Evolutionary conservation across 2,797 vertebrate genomes (phyloP).

Genomic region (Anguilla marmorata): DNA sequence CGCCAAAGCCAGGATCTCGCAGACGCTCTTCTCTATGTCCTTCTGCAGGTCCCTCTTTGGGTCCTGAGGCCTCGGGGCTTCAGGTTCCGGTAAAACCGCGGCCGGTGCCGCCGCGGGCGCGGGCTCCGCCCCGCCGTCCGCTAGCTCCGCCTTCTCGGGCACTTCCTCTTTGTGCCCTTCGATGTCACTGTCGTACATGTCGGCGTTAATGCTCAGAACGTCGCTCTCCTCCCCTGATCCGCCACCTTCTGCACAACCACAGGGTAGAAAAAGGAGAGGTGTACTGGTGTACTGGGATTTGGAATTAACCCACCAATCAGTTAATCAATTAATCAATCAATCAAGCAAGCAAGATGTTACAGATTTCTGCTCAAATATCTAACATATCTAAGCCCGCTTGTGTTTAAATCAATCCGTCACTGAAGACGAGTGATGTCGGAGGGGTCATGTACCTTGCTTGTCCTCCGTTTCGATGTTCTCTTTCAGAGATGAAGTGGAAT

Average conservation of each 20-base stretch:
- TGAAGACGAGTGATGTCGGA: constrained; percentile 9
- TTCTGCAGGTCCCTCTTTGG: constrained; percentile 79
- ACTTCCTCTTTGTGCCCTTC: constrained; percentile 84
- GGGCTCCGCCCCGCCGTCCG: constrained; percentile 47
- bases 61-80: constrained; percentile 44
- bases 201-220: constrained; percentile 95
- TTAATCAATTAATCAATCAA: too few relatives aligned
- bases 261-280: not conserved
- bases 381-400: too few relatives aligned
- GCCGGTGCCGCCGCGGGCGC: constrained; percentile 9
- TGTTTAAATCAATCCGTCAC: not conserved
- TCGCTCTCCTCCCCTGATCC: constrained; percentile 90
- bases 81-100: not conserved
- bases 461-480: constrained; percentile 78
- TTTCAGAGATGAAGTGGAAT: constrained; percentile 85
- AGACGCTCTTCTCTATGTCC: constrained; percentile 95
- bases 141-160: constrained; percentile 61
- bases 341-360: too few relatives aligned
- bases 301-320: too few relatives aligned
- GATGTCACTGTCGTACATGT: constrained; percentile 94
- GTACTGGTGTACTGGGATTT: not conserved
- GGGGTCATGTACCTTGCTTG: constrained; percentile 79
- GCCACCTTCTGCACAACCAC: constrained; percentile 52
- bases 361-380: too few relatives aligned
- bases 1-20: constrained; percentile 85